Conservation (phyloP, 2,797 vertebrate species). For the Ataeniobius toweri region DNA sequence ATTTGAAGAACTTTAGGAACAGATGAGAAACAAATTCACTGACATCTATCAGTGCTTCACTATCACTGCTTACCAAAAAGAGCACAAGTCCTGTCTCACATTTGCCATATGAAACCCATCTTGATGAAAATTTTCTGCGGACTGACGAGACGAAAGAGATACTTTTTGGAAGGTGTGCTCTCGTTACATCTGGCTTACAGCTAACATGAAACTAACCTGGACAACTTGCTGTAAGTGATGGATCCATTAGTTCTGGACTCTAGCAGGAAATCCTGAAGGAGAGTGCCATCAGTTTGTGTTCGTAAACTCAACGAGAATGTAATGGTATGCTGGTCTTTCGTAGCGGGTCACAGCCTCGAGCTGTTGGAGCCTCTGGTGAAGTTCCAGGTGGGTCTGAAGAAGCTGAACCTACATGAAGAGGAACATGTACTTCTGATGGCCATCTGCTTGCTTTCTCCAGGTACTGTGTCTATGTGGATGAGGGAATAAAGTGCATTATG, state of each 20-base stretch:
- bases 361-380: slow-evolving; percentile 94
- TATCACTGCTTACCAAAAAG: too few relatives aligned
- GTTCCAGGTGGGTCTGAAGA: slow-evolving; percentile 97
- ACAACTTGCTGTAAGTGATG: not conserved
- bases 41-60: not conserved
- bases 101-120: not conserved
- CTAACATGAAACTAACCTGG: not conserved
- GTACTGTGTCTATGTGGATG: slow-evolving; percentile 52
- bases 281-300: not conserved
- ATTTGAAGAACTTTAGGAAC: not conserved
- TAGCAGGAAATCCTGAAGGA: not conserved
- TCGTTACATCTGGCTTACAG: not conserved
- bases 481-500: not conserved
- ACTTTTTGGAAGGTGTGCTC: not conserved
- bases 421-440: slow-evolving; percentile 98
- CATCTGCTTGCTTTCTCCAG: slow-evolving; percentile 96
- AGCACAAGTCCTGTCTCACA: too few relatives aligned
- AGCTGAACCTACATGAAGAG: slow-evolving; percentile 92
- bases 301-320: slow-evolving; percentile 67
- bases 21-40: not conserved
- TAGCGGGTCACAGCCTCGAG: slow-evolving; percentile 94
- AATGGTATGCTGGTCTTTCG: slow-evolving; percentile 77
- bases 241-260: not conserved
- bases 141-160: too few relatives aligned
- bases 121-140: too few relatives aligned